phyloP scores from a whole-genome alignment of 2,797 vertebrate genomes.

The Pangasius djambal region DNA sequence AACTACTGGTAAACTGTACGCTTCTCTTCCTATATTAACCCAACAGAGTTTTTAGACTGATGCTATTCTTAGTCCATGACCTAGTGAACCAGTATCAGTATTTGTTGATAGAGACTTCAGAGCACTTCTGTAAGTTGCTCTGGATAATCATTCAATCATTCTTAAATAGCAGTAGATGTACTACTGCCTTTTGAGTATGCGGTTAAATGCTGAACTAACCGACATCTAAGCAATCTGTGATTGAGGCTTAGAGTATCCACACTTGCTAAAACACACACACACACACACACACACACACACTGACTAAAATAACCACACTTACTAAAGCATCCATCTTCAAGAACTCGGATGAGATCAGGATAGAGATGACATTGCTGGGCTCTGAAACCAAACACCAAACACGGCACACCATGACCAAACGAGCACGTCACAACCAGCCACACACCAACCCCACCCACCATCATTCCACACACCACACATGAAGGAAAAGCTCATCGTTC shows the following conservation, averaged over 20 bases:
- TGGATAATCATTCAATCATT: not conserved
- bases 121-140: no score
- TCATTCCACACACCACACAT: not conserved
- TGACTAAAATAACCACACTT: slow-evolving; percentile 75
- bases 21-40: no score
- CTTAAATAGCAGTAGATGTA: not conserved
- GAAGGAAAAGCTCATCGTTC: not conserved
- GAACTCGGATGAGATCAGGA: slow-evolving; percentile 99
- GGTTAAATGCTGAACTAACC: not conserved
- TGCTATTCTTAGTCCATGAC: no score
- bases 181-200: not conserved
- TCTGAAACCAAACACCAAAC: slow-evolving; percentile 86
- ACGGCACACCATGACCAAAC: slow-evolving; percentile 65
- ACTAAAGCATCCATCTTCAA: slow-evolving; percentile 99
- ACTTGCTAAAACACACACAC: not conserved
- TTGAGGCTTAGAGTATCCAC: not conserved
- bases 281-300: not conserved
- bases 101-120: no score
- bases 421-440: slow-evolving; percentile 50
- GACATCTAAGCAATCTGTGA: not conserved
- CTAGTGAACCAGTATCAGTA: no score
- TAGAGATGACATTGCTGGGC: slow-evolving; percentile 98
- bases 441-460: slow-evolving; percentile 52
- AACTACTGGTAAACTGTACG: no score
- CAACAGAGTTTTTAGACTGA: no score